These are phyloP conservation scores for Euthynnus affinis DNA, from an alignment of 2,797 vertebrate genomes.

Conservation along the genomic window DNA sequence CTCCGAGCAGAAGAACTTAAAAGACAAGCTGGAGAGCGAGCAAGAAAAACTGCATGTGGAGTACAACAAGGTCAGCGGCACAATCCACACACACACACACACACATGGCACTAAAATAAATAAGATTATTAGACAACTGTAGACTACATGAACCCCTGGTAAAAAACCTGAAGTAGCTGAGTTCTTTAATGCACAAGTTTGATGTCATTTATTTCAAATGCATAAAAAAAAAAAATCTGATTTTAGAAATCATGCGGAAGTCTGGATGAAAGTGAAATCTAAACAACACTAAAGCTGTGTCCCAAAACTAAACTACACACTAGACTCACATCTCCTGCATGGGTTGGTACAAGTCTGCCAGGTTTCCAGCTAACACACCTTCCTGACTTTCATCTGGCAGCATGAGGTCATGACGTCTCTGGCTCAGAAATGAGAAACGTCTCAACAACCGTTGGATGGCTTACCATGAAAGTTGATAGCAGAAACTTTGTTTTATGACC, in stretches of 20 bases:
- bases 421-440: too few species aligned
- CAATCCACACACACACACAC: too few species aligned
- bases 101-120: neutral
- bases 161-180: too few species aligned
- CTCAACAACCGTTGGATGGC: too few species aligned
- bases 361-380: too few species aligned
- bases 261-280: neutral
- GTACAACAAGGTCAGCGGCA: constrained; percentile 93
- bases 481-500: too few species aligned
- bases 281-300: neutral
- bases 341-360: too few species aligned
- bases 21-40: constrained; percentile 97
- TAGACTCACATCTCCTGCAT: too few species aligned
- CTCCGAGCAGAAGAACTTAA: constrained; percentile 97
- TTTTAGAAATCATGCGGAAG: neutral
- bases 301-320: too few species aligned
- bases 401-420: too few species aligned
- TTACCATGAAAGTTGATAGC: too few species aligned
- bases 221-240: neutral
- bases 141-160: neutral
- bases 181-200: neutral
- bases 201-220: neutral
- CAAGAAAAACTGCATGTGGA: constrained; percentile 98
- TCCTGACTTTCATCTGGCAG: too few species aligned
- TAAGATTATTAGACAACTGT: neutral